Conservation (phyloP, 1,140 invertebrate genomes). For the Phthorimaea operculella region DNA sequence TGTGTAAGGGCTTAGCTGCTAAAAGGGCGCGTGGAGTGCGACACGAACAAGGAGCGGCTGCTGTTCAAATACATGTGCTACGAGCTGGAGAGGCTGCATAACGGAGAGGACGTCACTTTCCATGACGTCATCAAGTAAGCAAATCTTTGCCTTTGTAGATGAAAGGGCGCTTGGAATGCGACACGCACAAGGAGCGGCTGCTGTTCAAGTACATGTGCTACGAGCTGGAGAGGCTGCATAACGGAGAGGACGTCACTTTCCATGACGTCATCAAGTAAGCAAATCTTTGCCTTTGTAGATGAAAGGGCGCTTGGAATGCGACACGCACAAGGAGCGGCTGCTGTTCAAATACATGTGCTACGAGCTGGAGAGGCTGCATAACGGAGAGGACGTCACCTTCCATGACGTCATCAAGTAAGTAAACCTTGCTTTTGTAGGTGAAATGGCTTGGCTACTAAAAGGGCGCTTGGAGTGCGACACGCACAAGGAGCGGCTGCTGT, state of each 20-base stretch:
- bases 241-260: slow-evolving; percentile 99
- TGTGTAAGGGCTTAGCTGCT: too few relatives aligned
- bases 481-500: slow-evolving; percentile 95
- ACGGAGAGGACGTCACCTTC: slow-evolving; percentile 99
- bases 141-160: too few relatives aligned
- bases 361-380: slow-evolving; percentile 96
- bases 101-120: slow-evolving; percentile 99
- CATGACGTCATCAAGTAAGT: slow-evolving; percentile 98
- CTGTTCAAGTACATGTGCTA: slow-evolving; percentile 99
- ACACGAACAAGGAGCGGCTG: slow-evolving; percentile 96
- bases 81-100: slow-evolving; percentile 96
- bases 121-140: slow-evolving; percentile 98
- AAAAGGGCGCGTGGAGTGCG: slow-evolving; percentile 95
- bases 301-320: slow-evolving; percentile 97
- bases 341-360: slow-evolving; percentile 99
- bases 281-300: too few relatives aligned
- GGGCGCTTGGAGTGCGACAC: slow-evolving; percentile 99
- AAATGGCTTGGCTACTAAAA: slow-evolving; percentile 87
- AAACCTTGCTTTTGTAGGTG: too few relatives aligned
- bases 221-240: slow-evolving; percentile 96
- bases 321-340: slow-evolving; percentile 96
- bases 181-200: slow-evolving; percentile 96
- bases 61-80: slow-evolving; percentile 99
- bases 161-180: slow-evolving; percentile 97
- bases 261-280: slow-evolving; percentile 98